These are phyloP conservation scores for Pipistrellus nathusii DNA, from an alignment of 2,797 vertebrate genomes.

Conservation along the genomic window DNA sequence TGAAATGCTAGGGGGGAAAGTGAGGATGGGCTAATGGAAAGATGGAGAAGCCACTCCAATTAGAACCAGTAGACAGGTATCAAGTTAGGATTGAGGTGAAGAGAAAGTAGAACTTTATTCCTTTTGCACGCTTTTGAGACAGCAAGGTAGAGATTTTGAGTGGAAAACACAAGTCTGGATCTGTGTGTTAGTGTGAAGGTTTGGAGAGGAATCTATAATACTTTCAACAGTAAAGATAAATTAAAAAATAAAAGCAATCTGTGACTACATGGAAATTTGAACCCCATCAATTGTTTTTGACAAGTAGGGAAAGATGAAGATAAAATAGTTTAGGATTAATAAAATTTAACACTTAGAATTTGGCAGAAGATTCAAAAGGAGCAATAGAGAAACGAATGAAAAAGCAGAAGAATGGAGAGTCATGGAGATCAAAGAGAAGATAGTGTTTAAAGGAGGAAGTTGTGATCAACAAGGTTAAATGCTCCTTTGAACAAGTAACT, in stretches of 20 bases:
- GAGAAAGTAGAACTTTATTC: neutral
- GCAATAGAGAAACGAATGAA: neutral
- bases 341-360: neutral
- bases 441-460: neutral
- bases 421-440: neutral
- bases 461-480: neutral
- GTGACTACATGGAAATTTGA: neutral
- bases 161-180: neutral
- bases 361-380: neutral
- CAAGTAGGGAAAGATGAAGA: neutral
- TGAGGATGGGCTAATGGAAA: rapidly evolving
- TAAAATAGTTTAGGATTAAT: neutral
- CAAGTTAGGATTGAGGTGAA: neutral
- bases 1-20: neutral
- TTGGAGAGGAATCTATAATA: too few species aligned
- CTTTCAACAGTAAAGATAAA: too few species aligned
- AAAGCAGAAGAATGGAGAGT: neutral
- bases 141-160: neutral
- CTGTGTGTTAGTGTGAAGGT: neutral
- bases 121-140: neutral
- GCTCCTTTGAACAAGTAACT: neutral
- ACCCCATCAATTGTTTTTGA: neutral
- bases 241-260: neutral
- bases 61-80: neutral
- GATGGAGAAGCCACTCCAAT: neutral